Base-by-base conservation (phyloP, 2,888 invertebrate species). In the Thysanoteuthis rhombus region DNA sequence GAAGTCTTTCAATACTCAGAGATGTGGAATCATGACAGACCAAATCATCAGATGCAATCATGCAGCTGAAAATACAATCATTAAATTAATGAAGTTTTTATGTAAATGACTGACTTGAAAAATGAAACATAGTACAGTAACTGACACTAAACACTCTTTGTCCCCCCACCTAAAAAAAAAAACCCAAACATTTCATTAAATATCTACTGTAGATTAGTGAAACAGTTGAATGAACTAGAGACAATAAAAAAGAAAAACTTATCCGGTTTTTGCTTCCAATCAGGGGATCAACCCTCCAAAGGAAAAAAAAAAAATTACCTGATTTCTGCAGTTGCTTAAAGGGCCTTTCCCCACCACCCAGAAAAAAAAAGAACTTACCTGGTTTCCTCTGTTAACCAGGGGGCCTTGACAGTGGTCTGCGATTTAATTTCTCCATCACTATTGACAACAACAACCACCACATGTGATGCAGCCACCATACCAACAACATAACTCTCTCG, bases 321-420 rank as follows among this genome's bases (percentile, higher is more conserved):
- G 10, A 96, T 95, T 38, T 95, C 95, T n/a, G 94, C 94, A n/a
- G 94, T 94, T 45, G 96, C 94, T 95, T 96, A 97, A 5, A 95
- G 94, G 22, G 96, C 96, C 16, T 96, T 94, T n/a, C n/a, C n/a
- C n/a, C n/a, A n/a, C n/a, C n/a, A n/a, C n/a, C n/a, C n/a, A n/a
- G n/a, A 4, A 12, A 45, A 52, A 52, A 22, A 8, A 90, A 47
- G n/a, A 39, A 28, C 95, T 94, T 95, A 96, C 96, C 95, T 95
- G 10, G 96, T 95, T 38, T 95, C 95, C 32, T 94, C 94, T 36
- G 94, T 94, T 45, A 96, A 94, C 95, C 96, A 97, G 6, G 95
- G 94, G 22, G 96, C 96, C 16, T 96, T 94, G 10, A 96, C 95
- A 89, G 95, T 94, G 52, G 94, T 95, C 32, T 95, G 95, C 47